These are phyloP conservation scores for Amiota minor DNA, from an alignment of 2,888 invertebrate genomes.

Conservation along the genomic window DNA sequence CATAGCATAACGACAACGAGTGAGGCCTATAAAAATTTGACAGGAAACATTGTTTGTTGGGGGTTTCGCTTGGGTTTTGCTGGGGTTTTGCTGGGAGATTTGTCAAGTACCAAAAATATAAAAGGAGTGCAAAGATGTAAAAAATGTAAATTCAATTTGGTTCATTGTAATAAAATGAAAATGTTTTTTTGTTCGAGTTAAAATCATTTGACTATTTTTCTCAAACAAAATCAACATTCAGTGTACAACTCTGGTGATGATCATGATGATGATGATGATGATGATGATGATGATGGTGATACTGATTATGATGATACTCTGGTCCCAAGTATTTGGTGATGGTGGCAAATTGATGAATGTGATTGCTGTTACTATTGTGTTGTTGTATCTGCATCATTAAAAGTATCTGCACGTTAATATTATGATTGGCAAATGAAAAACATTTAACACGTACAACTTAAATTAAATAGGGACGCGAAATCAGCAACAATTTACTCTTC, in stretches of 20 bases:
- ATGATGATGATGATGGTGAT: neutral
- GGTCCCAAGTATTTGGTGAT: neutral
- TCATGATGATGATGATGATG: neutral
- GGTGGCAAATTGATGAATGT: slow-evolving; percentile 7
- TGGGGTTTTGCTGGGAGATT: neutral
- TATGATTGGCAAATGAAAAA: slow-evolving; percentile 65
- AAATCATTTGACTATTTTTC: neutral
- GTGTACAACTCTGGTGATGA: neutral
- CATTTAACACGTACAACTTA: slow-evolving; percentile 58
- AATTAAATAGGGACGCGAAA: slow-evolving; percentile 14
- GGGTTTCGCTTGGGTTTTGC: too few relatives aligned
- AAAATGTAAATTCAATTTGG: slow-evolving; percentile 61
- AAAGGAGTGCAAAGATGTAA: neutral
- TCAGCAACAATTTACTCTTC: slow-evolving; percentile 42
- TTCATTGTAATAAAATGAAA: slow-evolving; percentile 54
- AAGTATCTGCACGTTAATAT: slow-evolving; percentile 60
- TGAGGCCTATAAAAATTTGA: slow-evolving; percentile 7
- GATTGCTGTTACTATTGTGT: slow-evolving; percentile 3
- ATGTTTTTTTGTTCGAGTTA: slow-evolving; percentile 31
- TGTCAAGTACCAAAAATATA: neutral
- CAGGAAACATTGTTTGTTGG: slow-evolving; percentile 25
- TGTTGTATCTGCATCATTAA: slow-evolving; percentile 41
- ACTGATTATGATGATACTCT: neutral
- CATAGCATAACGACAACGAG: neutral
- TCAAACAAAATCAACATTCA: neutral